Conservation (phyloP, 2,797 vertebrate species). For the Mionectes olivaceus region DNA sequence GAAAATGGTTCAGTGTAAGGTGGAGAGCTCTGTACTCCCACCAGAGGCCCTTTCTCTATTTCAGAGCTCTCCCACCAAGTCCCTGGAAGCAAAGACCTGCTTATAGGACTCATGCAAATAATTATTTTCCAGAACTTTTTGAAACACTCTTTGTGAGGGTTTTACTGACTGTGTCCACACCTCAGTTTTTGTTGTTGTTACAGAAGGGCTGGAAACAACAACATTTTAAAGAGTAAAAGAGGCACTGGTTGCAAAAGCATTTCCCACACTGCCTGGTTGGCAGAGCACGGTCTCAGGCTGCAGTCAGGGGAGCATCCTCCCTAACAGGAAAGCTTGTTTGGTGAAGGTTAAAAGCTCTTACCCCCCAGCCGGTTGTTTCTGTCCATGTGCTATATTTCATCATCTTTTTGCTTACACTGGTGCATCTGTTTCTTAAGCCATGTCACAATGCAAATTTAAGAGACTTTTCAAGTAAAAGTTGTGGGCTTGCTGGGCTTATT, state of each 20-base stretch:
- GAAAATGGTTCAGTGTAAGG: background rate
- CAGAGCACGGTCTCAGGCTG: background rate
- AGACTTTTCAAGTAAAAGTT: background rate
- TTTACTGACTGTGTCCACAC: background rate
- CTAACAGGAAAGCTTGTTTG: background rate
- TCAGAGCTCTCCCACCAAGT: background rate
- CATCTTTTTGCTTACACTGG: background rate
- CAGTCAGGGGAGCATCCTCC: background rate
- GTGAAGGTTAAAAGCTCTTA: background rate
- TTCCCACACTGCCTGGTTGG: constrained; percentile 4
- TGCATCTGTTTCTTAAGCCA: background rate
- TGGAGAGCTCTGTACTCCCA: background rate
- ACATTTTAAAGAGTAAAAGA: constrained; percentile 36
- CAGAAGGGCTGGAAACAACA: background rate
- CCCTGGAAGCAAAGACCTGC: background rate
- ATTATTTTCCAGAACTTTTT: background rate
- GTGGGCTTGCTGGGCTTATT: background rate
- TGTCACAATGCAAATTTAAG: background rate
- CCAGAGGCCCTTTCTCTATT: background rate
- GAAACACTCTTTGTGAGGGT: background rate
- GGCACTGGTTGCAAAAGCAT: background rate
- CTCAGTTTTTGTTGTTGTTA: constrained; percentile 12
- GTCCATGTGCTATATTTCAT: constrained; percentile 2
- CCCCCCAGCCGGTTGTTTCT: background rate
- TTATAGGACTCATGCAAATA: background rate